These are phyloP conservation scores for Garra rufa DNA, from an alignment of 2,113 vertebrate species.

Conservation along the genomic window DNA sequence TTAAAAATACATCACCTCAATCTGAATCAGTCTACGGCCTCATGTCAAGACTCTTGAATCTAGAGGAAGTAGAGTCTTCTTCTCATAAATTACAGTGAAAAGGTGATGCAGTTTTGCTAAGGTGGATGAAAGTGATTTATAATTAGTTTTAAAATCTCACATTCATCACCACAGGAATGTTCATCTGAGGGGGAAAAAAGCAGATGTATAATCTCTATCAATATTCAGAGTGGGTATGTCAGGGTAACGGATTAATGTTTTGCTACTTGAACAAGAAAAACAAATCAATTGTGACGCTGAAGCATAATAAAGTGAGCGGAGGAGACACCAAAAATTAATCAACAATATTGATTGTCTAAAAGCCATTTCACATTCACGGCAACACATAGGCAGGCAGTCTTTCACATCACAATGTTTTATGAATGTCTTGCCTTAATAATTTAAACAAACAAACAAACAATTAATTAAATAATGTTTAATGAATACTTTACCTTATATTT, in stretches of 20 bases:
- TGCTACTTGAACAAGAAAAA: conserved; percentile 45
- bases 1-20: conserved; percentile 24
- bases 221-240: conserved; percentile 35
- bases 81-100: background rate
- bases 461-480: background rate
- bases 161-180: conserved; percentile 15
- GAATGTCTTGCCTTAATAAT: background rate
- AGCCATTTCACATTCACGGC: conserved; percentile 22
- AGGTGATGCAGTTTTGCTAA: background rate
- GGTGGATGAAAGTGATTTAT: conserved; percentile 10
- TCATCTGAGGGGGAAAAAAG: conserved; percentile 1
- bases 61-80: background rate
- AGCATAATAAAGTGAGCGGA: conserved; percentile 32
- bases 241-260: conserved; percentile 40
- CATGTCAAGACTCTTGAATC: background rate
- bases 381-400: background rate
- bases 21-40: background rate
- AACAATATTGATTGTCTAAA: conserved; percentile 45
- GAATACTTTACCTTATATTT: background rate
- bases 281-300: conserved; percentile 37
- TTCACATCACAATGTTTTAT: background rate
- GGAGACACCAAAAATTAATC: conserved; percentile 37
- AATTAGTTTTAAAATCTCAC: conserved; percentile 28
- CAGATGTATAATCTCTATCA: conserved; percentile 8
- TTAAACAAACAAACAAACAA: background rate